phyloP scores from a whole-genome alignment of 2,888 invertebrate genomes.

The Heliconius ethilla region DNA sequence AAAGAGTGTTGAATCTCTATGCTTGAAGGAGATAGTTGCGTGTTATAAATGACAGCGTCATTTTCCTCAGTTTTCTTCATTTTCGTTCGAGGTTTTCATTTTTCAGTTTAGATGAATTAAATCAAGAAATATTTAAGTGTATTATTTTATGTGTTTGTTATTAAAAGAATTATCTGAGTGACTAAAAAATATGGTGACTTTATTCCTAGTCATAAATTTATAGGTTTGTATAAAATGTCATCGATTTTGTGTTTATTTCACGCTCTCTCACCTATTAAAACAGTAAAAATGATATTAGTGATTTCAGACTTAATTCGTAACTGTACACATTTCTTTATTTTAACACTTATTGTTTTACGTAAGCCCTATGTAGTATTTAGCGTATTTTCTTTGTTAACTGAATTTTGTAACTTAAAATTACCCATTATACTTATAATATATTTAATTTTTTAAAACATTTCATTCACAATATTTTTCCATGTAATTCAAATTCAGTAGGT shows the following conservation, averaged over 20 bases:
- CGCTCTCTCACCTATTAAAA: neutral
- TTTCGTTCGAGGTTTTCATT: constrained; percentile 32
- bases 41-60: constrained; percentile 41
- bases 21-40: constrained; percentile 25
- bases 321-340: neutral
- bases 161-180: constrained; percentile 21
- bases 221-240: constrained; percentile 56
- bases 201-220: constrained; percentile 55
- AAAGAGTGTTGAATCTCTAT: neutral
- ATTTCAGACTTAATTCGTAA: neutral
- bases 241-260: constrained; percentile 53
- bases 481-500: neutral
- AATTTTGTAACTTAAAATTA: constrained; percentile 2
- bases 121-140: constrained; percentile 25
- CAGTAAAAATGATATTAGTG: constrained; percentile 5
- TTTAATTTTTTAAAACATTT: neutral
- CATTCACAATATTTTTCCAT: neutral
- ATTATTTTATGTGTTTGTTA: constrained; percentile 27
- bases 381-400: constrained; percentile 5
- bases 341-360: constrained; percentile 34
- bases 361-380: constrained; percentile 26
- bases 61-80: constrained; percentile 43
- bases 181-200: constrained; percentile 54
- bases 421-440: neutral
- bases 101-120: constrained; percentile 31